Evolutionary conservation across 2,113 vertebrate species (phyloP), one percentile per base, ranked within the genome.

Genomic region (Chelonoidis abingdonii): DNA sequence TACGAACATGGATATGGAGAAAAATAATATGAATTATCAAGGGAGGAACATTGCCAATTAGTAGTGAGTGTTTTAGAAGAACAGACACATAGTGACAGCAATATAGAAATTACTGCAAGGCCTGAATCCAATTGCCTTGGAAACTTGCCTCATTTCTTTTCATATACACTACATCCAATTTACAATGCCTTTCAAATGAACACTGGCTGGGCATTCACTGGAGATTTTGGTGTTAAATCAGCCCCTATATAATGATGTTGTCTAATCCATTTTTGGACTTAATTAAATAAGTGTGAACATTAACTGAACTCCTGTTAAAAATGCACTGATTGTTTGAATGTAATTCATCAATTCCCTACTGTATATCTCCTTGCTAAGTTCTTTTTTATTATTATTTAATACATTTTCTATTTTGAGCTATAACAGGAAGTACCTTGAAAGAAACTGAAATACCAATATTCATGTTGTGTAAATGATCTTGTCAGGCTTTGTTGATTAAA

Each of bases 261-360:
- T 92, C 29, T 86, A 95, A 97, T 93, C 89, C 50, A 87, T 94
- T 97, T 86, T 92, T 21, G 90, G 4, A 1, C 62, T 97, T 94
- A 95, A 93, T 90, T 92, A 96, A 92, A 69, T 95, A 92, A 92
- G 86, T 93, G 19, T 87, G 91, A 92, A 94, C 35, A 88, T 80
- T 81, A 79, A 84, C 47, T 47, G 27, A 88, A 81, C n/a, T 94
- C 53, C 76, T 89, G 50, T 53, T 93, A 80, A 94, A 59, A 89
- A 57, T 56, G 21, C 84, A 94, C 69, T 90, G 80, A 78, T 38
- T 93, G 24, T 87, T 89, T 86, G 16, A 85, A 95, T 94, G 80
- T 75, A 92, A 90, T 78, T 41, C 10, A 81, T 65, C 89, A 27
- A 54, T 89, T 97, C 8, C 47, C 54, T 88, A 95, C 80, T 69